Evolutionary conservation across 2,797 vertebrate species (phyloP).

Genomic region (Zalophus californianus): DNA sequence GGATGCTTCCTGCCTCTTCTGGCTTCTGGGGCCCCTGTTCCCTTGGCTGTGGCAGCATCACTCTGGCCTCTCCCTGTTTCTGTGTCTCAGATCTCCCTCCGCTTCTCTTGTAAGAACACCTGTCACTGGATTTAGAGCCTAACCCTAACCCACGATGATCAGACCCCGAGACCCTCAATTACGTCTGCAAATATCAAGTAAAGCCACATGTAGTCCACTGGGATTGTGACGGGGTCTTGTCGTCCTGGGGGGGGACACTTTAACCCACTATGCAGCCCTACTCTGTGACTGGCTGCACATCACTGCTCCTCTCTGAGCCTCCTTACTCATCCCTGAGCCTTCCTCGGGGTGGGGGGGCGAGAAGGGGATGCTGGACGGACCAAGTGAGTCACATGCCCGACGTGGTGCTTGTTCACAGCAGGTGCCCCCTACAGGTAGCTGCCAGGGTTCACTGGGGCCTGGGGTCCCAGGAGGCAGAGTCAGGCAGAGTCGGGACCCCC

Average conservation of each 20-base stretch:
- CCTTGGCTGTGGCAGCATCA: not conserved
- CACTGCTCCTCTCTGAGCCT: not conserved
- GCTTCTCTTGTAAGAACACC: not conserved
- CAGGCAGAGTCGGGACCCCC: not conserved
- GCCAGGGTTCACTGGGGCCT: accelerated
- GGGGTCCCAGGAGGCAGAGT: not conserved
- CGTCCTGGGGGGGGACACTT: not conserved
- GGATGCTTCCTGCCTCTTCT: not conserved
- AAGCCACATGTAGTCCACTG: not conserved
- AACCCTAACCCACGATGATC: not conserved
- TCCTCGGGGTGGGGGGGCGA: not conserved
- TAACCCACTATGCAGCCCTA: not conserved
- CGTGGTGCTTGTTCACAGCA: accelerated
- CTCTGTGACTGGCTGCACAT: not conserved
- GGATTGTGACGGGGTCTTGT: too few species aligned
- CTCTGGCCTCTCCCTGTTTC: not conserved
- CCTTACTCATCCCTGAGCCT: not conserved
- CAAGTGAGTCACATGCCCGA: accelerated
- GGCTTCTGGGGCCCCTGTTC: not conserved
- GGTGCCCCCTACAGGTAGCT: not conserved
- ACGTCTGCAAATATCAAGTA: not conserved
- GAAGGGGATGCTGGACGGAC: not conserved
- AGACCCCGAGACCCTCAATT: not conserved
- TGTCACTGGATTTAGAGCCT: not conserved
- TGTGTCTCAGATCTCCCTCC: not conserved